Percentiles rank a stretch among this genome's conserved stretches.
phyloP scores from a whole-genome alignment of 2,113 vertebrate species.

The Tupaia tana region DNA sequence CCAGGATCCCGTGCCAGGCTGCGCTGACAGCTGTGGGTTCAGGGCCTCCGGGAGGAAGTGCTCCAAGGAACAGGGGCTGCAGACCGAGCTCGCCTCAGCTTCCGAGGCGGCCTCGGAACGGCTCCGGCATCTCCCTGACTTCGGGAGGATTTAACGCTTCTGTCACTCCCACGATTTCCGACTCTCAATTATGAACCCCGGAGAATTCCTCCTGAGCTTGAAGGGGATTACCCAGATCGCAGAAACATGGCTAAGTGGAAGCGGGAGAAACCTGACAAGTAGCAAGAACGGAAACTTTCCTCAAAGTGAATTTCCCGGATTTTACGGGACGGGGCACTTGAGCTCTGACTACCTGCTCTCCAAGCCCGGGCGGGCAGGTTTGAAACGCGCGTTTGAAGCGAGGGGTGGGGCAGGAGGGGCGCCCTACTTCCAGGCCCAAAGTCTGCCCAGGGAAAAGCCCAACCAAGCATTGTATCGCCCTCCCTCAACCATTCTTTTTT shows the following conservation, averaged over 20 bases:
- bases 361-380: fast-evolving
- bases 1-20: background rate
- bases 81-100: background rate
- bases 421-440: background rate
- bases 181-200: conserved; percentile 37
- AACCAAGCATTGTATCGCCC: fast-evolving
- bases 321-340: background rate
- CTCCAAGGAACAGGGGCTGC: background rate
- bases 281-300: conserved; percentile 3
- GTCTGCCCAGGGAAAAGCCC: background rate
- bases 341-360: background rate
- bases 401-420: too few relatives aligned
- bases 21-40: background rate
- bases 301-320: background rate
- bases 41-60: background rate
- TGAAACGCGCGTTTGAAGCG: background rate
- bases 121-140: background rate
- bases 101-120: background rate
- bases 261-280: conserved; percentile 3
- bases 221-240: conserved; percentile 63
- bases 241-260: conserved; percentile 54
- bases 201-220: conserved; percentile 64
- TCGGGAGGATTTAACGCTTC: background rate
- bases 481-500: fast-evolving
- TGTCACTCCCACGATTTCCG: background rate